Evolutionary conservation across 2,888 invertebrate species (phyloP).

Genomic region (Clivina fossor): DNA sequence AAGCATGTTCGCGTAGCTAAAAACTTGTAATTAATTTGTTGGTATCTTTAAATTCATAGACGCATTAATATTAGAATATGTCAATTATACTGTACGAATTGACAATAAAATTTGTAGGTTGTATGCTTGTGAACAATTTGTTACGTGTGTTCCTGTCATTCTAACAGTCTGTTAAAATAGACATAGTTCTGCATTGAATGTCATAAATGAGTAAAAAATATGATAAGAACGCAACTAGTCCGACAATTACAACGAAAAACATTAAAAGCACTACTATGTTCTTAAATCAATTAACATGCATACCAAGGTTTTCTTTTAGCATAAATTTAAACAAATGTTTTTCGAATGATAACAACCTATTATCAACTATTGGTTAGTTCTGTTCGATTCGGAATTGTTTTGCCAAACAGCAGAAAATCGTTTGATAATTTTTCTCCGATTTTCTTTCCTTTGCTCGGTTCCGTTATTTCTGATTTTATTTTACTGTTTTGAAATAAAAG

Average conservation of each 20-base stretch:
- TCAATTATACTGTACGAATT: neutral
- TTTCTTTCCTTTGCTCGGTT: no score
- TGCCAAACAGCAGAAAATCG: no score
- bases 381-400: no score
- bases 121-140: neutral
- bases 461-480: no score
- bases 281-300: slow-evolving; percentile 16
- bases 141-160: slow-evolving; percentile 3
- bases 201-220: slow-evolving; percentile 20
- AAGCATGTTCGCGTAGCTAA: no score
- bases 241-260: slow-evolving; percentile 20
- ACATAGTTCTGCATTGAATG: slow-evolving; percentile 13
- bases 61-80: slow-evolving; percentile 2
- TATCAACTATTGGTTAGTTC: no score
- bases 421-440: no score
- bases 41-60: neutral
- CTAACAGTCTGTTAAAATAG: neutral
- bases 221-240: slow-evolving; percentile 8
- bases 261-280: slow-evolving; percentile 31
- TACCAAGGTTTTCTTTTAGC: slow-evolving; percentile 29
- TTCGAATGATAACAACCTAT: no score
- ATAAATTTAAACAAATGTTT: slow-evolving; percentile 33
- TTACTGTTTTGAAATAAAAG: no score
- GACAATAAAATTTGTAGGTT: slow-evolving; percentile 17
- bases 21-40: slow-evolving; percentile 11